phyloP scores from a whole-genome alignment of 1,140 invertebrate genomes.

The Drosophila kepulauana region DNA sequence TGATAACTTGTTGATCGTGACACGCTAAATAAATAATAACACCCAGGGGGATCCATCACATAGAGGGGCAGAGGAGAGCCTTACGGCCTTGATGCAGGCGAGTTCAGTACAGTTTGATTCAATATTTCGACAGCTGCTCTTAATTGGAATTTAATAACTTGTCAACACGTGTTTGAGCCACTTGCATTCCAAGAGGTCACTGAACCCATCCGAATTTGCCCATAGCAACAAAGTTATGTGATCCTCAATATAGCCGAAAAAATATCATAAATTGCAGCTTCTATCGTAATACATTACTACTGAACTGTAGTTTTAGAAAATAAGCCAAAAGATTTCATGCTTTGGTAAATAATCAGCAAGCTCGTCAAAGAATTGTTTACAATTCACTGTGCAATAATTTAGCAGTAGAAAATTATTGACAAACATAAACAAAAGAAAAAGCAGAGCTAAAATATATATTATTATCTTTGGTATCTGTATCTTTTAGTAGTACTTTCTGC shows the following conservation, averaged over 20 bases:
- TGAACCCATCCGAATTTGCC: slow-evolving; percentile 8
- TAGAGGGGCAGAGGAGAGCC: neutral
- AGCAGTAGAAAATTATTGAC: neutral
- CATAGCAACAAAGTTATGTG: neutral
- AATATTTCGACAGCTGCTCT: slow-evolving; percentile 67
- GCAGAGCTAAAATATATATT: too few species aligned
- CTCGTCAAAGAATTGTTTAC: neutral
- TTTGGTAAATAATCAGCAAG: slow-evolving; percentile 3
- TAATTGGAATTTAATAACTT: slow-evolving; percentile 72
- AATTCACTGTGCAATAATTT: neutral
- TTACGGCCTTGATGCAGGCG: slow-evolving; percentile 35
- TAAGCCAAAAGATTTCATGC: neutral
- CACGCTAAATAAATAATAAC: slow-evolving; percentile 38
- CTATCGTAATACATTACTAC: neutral
- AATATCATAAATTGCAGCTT: neutral
- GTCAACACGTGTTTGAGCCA: slow-evolving; percentile 48
- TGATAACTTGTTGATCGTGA: slow-evolving; percentile 46
- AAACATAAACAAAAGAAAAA: neutral
- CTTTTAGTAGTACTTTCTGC: too few species aligned
- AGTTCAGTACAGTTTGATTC: slow-evolving; percentile 50
- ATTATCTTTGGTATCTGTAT: neutral
- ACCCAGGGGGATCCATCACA: neutral
- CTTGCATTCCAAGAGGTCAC: slow-evolving; percentile 13
- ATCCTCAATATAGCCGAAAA: neutral
- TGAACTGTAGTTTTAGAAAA: neutral